Evolutionary conservation across 2,113 vertebrate species (phyloP), one percentile per base, ranked within the genome.

Genomic region (Perognathus longimembris): DNA sequence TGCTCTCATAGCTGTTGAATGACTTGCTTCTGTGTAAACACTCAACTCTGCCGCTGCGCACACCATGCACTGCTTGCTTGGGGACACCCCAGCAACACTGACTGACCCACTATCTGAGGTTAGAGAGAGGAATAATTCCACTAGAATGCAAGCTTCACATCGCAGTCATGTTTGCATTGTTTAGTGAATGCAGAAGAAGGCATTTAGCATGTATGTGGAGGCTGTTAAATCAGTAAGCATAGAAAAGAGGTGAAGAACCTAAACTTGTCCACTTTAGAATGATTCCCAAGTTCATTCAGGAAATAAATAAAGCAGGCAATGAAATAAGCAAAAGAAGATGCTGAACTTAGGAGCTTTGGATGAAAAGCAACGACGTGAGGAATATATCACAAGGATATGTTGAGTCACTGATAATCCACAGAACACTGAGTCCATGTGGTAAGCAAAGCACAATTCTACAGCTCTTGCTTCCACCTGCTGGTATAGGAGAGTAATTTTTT

Each of bases 381-480:
- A 54, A 54, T 54, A 54, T 54, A 54, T 54, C 32, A 59, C 78
- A 67, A 90, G 81, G 34, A 85, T 34, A 75, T 8, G 77, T 4
- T 66, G 67, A 88, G 45, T 93, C 82, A 79, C 7, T 18, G 36
- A 71, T 6, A 67, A 70, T 32, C 54, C n/a, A 66, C 28, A 67
- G 76, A 76, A 77, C 38, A 34, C 1, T 45, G 1, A 64, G 59
- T 11, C 21, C 22, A 81, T 66, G 59, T 22, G 63, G 36, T 66
- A 79, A 85, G 36, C 20, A 21, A 57, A 84, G 59, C 20, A 12
- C 73, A 36, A 87, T 93, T 94, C 6, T 7, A 59, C 42, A 76
- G 91, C 87, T 95, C 92, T 85, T 97, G 97, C 94, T 91, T 95
- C 96, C 97, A 96, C 94, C 97, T 96, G 77, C 96, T 96, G 96